Evolutionary conservation across 2,113 vertebrate species (phyloP).

Genomic region (Ammodytes dubius): DNA sequence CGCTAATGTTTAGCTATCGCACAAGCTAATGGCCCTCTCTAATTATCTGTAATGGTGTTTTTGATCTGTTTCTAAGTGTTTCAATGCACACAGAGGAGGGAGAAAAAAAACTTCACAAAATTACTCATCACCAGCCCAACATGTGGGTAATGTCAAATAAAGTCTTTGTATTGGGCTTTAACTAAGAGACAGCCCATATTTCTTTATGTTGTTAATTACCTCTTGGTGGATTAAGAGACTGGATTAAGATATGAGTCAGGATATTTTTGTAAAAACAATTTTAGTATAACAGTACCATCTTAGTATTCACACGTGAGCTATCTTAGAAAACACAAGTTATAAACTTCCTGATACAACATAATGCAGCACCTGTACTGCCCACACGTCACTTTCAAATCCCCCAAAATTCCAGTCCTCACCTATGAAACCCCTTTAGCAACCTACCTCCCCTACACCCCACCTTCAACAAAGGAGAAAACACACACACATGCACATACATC

Average conservation of each 20-base stretch:
- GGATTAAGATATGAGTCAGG: too few relatives aligned
- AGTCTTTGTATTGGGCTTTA: background rate
- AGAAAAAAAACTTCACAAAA: slow-evolving; percentile 16
- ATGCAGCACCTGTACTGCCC: slow-evolving; percentile 44
- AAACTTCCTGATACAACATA: slow-evolving; percentile 15
- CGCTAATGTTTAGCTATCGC: slow-evolving; percentile 49
- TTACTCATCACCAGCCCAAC: slow-evolving; percentile 23
- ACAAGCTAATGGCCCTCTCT: slow-evolving; percentile 62
- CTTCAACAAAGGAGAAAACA: slow-evolving; percentile 57
- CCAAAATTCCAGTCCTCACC: slow-evolving; percentile 58
- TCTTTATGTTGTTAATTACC: background rate
- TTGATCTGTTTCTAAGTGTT: slow-evolving; percentile 70
- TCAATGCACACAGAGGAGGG: slow-evolving; percentile 51
- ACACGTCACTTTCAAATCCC: slow-evolving; percentile 31
- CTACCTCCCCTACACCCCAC: slow-evolving; percentile 25
- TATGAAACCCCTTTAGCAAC: slow-evolving; percentile 51
- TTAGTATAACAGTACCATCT: too few relatives aligned
- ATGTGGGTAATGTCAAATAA: slow-evolving; percentile 29
- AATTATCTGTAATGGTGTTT: slow-evolving; percentile 75
- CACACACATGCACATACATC: slow-evolving; percentile 69
- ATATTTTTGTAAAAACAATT: background rate
- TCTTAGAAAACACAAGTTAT: background rate
- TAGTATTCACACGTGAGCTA: background rate
- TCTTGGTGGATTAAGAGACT: background rate
- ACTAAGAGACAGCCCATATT: background rate